Base-by-base conservation (phyloP, 2,888 invertebrate genomes). In the Platycheirus albimanus region DNA sequence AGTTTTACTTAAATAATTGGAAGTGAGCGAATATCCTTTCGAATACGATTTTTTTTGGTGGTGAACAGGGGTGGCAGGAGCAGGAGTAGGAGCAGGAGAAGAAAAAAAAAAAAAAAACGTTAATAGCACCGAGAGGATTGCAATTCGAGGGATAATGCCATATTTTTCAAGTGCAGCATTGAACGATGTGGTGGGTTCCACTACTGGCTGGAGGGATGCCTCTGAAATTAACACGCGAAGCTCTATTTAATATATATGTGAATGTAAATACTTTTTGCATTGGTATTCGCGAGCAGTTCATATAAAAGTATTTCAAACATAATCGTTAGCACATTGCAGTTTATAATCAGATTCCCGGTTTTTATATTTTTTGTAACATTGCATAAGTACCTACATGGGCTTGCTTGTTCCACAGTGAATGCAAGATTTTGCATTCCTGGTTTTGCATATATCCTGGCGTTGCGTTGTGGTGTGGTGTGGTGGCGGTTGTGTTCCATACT, bases 251-350 rank as follows among this genome's bases (percentile, higher is more conserved):
- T 33, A 33, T 7, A 8, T 33, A 7, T 13, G 8, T 11, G 11
- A 13, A 15, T 13, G 8, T 38, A 1, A 8, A 11, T 15, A 54
- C 43, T n/a, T n/a, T n/a, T n/a, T n/a, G n/a, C n/a, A n/a, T 51
- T 33, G 1, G 15, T n/a, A 19, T 54, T 36, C 19, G 19, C 13
- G 13, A 56, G 24, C 10, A n/a, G 56, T 54, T 41, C 54, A 43
- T 28, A 28, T 8, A 52, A 51, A 69, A 56, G 63, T 51, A 58
- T 58, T 63, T 36, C 63, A 24, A 41, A 58, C 56, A 70, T 70
- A 80, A 80, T 70, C 76, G 70, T 70, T 70, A 70, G 64, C 76
- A 80, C 76, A 76, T 70, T 76, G 69, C 69, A 64, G 63, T 75
- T 51, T 76, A 66, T 80, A 80, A 76, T 80, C 75, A 80, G 70